phyloP scores from a whole-genome alignment of 1,140 invertebrate species.

The Solen grandis region DNA sequence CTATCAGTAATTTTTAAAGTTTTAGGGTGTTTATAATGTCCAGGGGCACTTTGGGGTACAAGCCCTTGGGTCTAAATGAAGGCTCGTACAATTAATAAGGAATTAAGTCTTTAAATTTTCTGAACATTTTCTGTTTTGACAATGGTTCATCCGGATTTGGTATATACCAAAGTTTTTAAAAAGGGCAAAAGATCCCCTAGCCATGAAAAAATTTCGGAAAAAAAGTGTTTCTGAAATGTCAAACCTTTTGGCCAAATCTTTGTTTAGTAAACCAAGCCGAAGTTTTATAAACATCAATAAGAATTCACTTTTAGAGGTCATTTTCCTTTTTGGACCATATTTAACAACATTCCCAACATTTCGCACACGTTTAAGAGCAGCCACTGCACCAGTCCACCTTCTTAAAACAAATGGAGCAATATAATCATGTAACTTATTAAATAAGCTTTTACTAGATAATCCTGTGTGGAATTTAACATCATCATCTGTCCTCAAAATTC shows the following conservation, averaged over 20 bases:
- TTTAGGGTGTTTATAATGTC: constrained; percentile 35
- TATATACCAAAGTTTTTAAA: not conserved
- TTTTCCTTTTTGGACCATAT: constrained; percentile 1
- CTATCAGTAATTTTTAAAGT: constrained; percentile 6
- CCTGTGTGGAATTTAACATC: constrained; percentile 2
- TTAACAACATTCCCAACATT: not conserved
- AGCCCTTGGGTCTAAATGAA: constrained; percentile 3
- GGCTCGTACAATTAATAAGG: not conserved
- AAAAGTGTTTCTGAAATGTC: not conserved
- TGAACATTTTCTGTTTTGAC: constrained; percentile 11
- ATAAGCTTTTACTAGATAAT: not conserved
- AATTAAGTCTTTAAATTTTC: not conserved
- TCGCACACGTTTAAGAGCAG: not conserved
- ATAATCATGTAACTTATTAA: not conserved
- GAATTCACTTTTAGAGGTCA: constrained; percentile 24
- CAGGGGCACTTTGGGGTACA: constrained; percentile 22
- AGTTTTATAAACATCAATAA: constrained; percentile 3
- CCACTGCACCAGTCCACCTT: not conserved
- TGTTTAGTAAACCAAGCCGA: not conserved
- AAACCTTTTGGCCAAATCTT: constrained; percentile 5
- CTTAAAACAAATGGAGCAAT: not conserved
- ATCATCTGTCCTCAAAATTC: not conserved
- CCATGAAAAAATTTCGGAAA: not conserved
- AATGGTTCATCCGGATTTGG: not conserved
- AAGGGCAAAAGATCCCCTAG: not conserved